phyloP scores from a whole-genome alignment of 1,140 invertebrate species.

The Marisa cornuarietis region DNA sequence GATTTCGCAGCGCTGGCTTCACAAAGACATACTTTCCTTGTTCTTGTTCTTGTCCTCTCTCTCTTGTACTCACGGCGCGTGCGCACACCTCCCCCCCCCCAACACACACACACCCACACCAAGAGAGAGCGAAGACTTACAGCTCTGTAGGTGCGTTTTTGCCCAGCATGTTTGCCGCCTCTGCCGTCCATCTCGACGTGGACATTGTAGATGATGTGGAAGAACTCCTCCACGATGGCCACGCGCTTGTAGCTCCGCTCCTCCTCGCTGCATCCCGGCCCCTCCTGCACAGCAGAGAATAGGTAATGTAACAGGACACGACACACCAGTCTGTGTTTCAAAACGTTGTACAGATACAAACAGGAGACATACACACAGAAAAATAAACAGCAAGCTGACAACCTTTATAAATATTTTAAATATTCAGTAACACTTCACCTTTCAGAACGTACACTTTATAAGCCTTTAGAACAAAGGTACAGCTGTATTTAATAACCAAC shows the following conservation, averaged over 20 bases:
- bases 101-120: neutral
- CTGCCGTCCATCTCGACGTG: constrained; percentile 90
- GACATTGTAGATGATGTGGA: constrained; percentile 94
- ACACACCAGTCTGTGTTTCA: neutral
- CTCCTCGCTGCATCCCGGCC: constrained; percentile 34
- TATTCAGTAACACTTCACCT: neutral
- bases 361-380: neutral
- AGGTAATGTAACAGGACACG: neutral
- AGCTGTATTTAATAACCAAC: neutral
- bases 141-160: constrained; percentile 94
- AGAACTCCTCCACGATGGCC: constrained; percentile 95
- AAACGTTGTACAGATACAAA: neutral
- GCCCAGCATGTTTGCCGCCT: constrained; percentile 89
- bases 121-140: constrained; percentile 72
- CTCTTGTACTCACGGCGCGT: neutral
- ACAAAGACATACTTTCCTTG: neutral
- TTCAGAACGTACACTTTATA: neutral
- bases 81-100: too few relatives aligned
- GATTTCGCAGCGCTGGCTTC: too few relatives aligned
- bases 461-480: neutral
- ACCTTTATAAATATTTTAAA: neutral
- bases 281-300: constrained; percentile 36
- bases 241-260: constrained; percentile 82
- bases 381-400: neutral
- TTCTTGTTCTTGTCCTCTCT: neutral